Base-by-base conservation (phyloP, 2,113 vertebrate species). In the Xiphophorus couchianus region DNA sequence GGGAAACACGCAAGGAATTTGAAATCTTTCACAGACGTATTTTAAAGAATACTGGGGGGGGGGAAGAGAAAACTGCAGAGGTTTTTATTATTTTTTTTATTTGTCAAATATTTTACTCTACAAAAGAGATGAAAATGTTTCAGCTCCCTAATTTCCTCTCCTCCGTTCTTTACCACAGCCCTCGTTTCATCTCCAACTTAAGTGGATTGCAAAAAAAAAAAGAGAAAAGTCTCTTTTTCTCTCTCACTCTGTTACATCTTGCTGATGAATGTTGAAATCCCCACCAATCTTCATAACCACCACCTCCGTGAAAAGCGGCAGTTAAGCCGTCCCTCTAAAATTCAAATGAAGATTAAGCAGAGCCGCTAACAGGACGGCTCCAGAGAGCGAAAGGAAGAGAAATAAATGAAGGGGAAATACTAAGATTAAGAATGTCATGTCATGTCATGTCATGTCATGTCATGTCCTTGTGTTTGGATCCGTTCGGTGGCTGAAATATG, bases 231-330 rank as follows among this genome's bases (percentile, higher is more conserved):
- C 31, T 35, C 31, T 7, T 5, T 17, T 54, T n/a, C 9, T n/a
- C 51, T 54, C 19, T 54, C 51, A 54, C 51, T 54, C 51, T 11
- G 22, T 58, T 58, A n/a, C 51, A 58, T 58, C 22, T 58, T n/a
- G 22, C 51, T 58, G 51, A 58, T 58, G 51, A 58, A 58, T 58
- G 51, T 58, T n/a, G 51, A 58, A 58, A 58, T n/a, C 25, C 51
- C 51, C 51, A 58, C 51, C 51, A 58, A 58, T 58, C 51, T n/a
- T 58, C 51, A 58, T 58, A 58, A 58, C 51, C 51, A 58, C 51
- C 22, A 58, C 51, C 51, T 58, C 51, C 51, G 10, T n/a, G 51
- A n/a, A 58, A 58, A n/a, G 51, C 51, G 25, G 51, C 51, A 58
- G 25, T 58, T 58, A 58, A 58, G 51, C 51, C 51, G 22, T n/a